Base-by-base conservation (phyloP, 1,140 invertebrate species). In the Mesaphorura yosii region DNA sequence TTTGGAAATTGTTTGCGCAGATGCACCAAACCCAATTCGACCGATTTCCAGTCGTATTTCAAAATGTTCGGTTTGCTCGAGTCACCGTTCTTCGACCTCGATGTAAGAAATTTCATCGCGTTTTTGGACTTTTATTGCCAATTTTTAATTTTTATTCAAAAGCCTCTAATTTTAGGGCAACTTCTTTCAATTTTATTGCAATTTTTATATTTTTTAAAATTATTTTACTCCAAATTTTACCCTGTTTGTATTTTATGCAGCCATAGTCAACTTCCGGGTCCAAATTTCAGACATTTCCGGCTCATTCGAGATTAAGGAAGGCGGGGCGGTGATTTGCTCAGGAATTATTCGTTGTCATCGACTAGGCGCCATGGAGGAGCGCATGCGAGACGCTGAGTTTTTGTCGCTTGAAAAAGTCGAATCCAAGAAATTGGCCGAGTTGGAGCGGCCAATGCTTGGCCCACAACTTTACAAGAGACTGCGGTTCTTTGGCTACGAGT, bases 381-480 rank as follows among this genome's bases (percentile, higher is more conserved):
- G n/a, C 10, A 34, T 34, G 31, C 10, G n/a, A 10, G 31, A 34
- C n/a, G 10, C 10, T 10, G n/a, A 10, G 10, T 34, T 34, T 34
- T 10, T n/a, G 10, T n/a, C n/a, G n/a, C n/a, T n/a, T n/a, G n/a
- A n/a, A n/a, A n/a, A n/a, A n/a, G n/a, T n/a, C n/a, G n/a, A n/a
- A n/a, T n/a, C n/a, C n/a, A n/a, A n/a, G n/a, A n/a, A n/a, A 17
- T 20, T n/a, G 20, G 3, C 10, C 17, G 10, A 14, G 10, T 17
- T 23, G 6, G 15, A 5, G 5, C 7, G 28, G 5, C 40, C 40
- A 7, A 38, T 17, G 20, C 28, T 14, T 97, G 19, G 74, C 70
- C 5, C 72, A 73, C 12, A 98, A 65, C 74, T 95, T n/a, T 98
- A 98, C 74, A 95, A 95, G 68, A 90, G 95, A 68, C 72, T 98